Percentiles rank a stretch among this genome's conserved stretches.
phyloP scores from a whole-genome alignment of 2,888 invertebrate genomes.

The Calameuta pallipes region DNA sequence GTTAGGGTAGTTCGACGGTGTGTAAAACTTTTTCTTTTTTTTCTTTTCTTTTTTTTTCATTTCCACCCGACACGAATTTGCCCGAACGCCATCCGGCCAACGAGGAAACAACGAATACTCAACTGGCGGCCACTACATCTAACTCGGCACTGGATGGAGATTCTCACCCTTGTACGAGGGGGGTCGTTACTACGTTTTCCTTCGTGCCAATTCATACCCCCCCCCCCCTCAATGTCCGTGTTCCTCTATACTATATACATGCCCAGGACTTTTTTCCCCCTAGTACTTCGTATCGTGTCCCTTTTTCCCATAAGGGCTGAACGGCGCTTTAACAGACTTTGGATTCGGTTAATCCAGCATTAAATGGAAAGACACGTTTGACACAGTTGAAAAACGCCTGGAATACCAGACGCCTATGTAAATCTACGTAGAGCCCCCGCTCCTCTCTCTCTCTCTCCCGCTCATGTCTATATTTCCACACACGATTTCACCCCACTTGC shows the following conservation, averaged over 20 bases:
- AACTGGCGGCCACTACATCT: neutral
- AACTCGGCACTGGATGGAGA: too few species aligned
- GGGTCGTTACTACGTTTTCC: neutral
- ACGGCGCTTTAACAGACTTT: constrained; percentile 4
- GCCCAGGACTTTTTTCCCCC: neutral
- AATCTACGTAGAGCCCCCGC: too few species aligned
- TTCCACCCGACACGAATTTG: constrained; percentile 28
- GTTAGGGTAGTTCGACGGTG: too few species aligned
- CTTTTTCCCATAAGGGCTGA: neutral
- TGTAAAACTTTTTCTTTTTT: too few species aligned
- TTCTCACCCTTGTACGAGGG: neutral
- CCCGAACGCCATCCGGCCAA: constrained; percentile 41
- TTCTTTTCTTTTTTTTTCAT: neutral
- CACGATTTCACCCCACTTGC: constrained; percentile 14
- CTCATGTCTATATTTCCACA: constrained; percentile 7
- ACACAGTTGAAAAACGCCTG: constrained; percentile 1
- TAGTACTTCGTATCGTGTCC: constrained; percentile 10
- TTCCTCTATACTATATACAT: too few species aligned
- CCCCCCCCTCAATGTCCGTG: too few species aligned
- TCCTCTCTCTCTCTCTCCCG: neutral
- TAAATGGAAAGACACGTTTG: constrained; percentile 3
- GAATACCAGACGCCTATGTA: neutral
- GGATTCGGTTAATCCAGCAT: neutral
- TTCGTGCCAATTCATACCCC: neutral
- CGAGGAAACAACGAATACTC: constrained; percentile 49